Percentiles rank a stretch among this genome's conserved stretches.
Conservation (phyloP, 1,140 invertebrate genomes). For the Cotesia typhae region DNA sequence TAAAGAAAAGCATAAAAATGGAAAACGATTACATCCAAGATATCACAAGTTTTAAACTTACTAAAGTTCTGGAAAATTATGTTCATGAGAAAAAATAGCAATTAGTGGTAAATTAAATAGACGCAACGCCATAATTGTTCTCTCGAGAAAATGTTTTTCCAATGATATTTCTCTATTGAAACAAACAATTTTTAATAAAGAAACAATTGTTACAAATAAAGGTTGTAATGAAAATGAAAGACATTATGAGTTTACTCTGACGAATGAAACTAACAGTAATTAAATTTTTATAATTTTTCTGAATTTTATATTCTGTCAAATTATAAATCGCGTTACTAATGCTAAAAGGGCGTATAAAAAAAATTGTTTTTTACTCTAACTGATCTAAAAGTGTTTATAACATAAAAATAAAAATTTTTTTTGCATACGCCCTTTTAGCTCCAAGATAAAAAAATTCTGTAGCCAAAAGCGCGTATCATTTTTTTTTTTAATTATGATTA, state of each 20-base stretch:
- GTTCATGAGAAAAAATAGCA: slow-evolving; percentile 73
- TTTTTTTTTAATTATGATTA: neutral
- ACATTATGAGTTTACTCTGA: slow-evolving; percentile 78
- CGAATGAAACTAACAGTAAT: slow-evolving; percentile 74
- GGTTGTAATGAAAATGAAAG: slow-evolving; percentile 90
- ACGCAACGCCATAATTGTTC: slow-evolving; percentile 72
- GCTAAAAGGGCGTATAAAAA: too few species aligned
- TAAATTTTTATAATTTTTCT: slow-evolving; percentile 31
- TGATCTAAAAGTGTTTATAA: too few species aligned
- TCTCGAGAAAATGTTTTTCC: slow-evolving; percentile 88
- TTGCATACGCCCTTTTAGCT: too few species aligned
- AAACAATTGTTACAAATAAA: slow-evolving; percentile 69
- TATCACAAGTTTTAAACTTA: slow-evolving; percentile 19
- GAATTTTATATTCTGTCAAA: neutral
- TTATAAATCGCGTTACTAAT: neutral
- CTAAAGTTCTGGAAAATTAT: slow-evolving; percentile 20
- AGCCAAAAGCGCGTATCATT: slow-evolving; percentile 10
- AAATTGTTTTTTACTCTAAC: too few species aligned
- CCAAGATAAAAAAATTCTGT: too few species aligned
- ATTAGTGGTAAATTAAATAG: slow-evolving; percentile 74
- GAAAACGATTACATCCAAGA: neutral
- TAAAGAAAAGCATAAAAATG: too few species aligned
- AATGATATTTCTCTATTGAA: slow-evolving; percentile 69
- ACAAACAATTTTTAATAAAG: slow-evolving; percentile 69
- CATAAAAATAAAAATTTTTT: too few species aligned